These are phyloP conservation scores for Myripristis jacobus DNA, from an alignment of 2,797 vertebrate genomes.

Conservation along the genomic window DNA sequence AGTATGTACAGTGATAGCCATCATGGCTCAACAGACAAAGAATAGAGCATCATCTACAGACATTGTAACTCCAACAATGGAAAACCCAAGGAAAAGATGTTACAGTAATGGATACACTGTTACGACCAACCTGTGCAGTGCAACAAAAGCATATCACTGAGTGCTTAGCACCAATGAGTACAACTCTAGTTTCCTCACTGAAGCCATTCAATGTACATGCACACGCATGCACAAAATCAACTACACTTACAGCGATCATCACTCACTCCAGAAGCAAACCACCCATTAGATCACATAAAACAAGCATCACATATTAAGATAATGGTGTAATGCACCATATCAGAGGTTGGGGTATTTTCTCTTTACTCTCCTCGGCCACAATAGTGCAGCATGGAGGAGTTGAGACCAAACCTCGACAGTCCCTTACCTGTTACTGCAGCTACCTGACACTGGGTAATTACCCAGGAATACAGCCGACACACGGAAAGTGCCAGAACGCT, in stretches of 20 bases:
- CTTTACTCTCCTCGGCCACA: not conserved
- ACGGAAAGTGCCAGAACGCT: constrained; percentile 49
- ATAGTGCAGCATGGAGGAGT: not conserved
- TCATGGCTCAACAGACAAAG: too few relatives aligned
- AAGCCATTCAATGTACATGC: not conserved
- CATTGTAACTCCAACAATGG: too few relatives aligned
- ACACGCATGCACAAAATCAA: not conserved
- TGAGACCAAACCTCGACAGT: constrained; percentile 14
- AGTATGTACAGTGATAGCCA: too few relatives aligned
- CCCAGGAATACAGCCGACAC: constrained; percentile 49
- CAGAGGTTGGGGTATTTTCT: not conserved
- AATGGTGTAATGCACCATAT: not conserved
- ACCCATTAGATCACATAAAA: not conserved
- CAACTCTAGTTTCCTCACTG: too few relatives aligned
- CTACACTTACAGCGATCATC: not conserved
- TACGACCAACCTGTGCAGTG: too few relatives aligned
- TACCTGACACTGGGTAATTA: constrained; percentile 66
- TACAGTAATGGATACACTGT: too few relatives aligned
- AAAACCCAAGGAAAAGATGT: too few relatives aligned
- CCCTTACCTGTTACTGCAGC: constrained; percentile 54
- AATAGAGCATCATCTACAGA: too few relatives aligned
- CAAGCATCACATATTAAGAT: too few relatives aligned
- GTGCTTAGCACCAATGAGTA: too few relatives aligned
- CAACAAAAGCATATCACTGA: too few relatives aligned
- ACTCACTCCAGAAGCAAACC: not conserved